Conservation (phyloP, 1,140 invertebrate species). For the Trichoplusia ni region DNA sequence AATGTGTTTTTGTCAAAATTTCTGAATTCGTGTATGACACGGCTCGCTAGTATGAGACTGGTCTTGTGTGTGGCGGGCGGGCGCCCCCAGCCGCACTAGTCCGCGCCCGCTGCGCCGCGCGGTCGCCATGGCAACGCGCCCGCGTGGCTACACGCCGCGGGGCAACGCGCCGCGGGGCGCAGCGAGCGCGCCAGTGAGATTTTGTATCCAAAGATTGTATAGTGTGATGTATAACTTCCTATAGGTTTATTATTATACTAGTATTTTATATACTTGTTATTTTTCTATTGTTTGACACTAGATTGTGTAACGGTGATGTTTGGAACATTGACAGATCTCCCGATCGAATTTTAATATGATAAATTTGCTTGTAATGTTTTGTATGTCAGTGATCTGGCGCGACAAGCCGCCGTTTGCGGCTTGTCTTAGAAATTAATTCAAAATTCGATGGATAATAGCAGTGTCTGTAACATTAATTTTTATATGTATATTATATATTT, state of each 20-base stretch:
- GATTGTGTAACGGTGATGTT: conserved; percentile 52
- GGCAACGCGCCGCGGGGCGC: background rate
- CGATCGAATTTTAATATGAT: conserved; percentile 52
- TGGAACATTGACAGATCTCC: conserved; percentile 64
- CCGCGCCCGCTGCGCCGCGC: background rate
- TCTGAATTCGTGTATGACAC: conserved; percentile 72
- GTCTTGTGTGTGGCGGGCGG: conserved; percentile 48
- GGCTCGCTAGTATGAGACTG: conserved; percentile 70
- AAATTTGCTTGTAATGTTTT: conserved; percentile 34
- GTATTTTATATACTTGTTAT: conserved; percentile 75
- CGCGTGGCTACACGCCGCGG: background rate
- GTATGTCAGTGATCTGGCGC: conserved; percentile 4
- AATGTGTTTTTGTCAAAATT: conserved; percentile 56
- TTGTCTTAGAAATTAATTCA: conserved; percentile 31
- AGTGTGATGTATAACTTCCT: conserved; percentile 76
- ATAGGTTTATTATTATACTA: conserved; percentile 77
- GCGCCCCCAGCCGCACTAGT: background rate
- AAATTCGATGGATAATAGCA: conserved; percentile 23
- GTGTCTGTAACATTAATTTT: conserved; percentile 40
- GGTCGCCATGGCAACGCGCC: conserved; percentile 1
- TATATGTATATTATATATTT: conserved; percentile 46
- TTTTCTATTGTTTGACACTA: conserved; percentile 71
- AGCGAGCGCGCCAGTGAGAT: conserved; percentile 40
- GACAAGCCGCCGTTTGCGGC: background rate
- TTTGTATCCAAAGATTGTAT: conserved; percentile 79